Conservation (phyloP, 1,140 invertebrate genomes). For the Scaptomyza graminum region DNA sequence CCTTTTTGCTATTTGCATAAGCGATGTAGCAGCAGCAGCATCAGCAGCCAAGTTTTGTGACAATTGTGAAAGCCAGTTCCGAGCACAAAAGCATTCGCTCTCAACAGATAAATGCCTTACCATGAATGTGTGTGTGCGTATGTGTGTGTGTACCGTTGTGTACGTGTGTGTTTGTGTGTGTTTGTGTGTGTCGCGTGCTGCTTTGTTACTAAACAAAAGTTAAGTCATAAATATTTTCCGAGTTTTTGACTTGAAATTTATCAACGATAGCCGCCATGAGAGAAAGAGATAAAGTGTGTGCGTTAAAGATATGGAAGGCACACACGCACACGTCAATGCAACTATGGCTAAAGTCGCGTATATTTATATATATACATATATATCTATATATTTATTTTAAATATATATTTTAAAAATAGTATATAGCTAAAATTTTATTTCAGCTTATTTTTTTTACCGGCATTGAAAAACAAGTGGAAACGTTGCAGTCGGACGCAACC, state of each 20-base stretch:
- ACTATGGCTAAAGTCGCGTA: constrained; percentile 9
- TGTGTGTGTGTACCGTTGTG: constrained; percentile 4
- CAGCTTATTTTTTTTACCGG: no score
- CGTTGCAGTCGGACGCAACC: no score
- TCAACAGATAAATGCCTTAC: constrained; percentile 29
- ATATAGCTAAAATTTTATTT: no score
- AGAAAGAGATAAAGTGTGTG: not conserved
- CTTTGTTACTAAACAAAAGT: constrained; percentile 80
- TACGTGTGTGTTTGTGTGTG: constrained; percentile 6
- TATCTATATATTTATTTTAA: no score
- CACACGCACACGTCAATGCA: constrained; percentile 17
- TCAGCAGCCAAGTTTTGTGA: constrained; percentile 57
- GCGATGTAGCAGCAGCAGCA: constrained; percentile 15
- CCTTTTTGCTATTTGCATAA: constrained; percentile 66
- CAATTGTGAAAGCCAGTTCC: constrained; percentile 51
- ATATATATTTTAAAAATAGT: no score
- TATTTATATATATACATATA: no score
- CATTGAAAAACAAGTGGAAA: no score
- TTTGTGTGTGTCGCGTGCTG: constrained; percentile 39
- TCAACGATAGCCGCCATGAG: constrained; percentile 75
- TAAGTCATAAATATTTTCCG: constrained; percentile 82
- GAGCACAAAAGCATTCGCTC: constrained; percentile 18
- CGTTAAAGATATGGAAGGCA: not conserved
- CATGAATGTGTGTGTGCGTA: constrained; percentile 3
- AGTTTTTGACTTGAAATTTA: constrained; percentile 81